Evolutionary conservation across 2,113 vertebrate genomes (phyloP).

Genomic region (Sebastes fasciatus): DNA sequence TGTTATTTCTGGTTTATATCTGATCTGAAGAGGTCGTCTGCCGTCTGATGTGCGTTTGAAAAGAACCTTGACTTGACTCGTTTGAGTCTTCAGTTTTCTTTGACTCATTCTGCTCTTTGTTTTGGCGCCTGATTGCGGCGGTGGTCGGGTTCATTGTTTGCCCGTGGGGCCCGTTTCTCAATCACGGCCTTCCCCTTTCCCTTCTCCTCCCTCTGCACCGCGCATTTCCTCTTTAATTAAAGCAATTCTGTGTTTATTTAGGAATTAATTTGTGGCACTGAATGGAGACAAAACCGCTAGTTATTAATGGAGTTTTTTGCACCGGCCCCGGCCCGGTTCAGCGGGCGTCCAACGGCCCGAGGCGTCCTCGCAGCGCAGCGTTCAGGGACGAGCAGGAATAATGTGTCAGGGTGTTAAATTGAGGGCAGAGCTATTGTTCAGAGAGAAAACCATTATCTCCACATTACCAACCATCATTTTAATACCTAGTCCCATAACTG

Average conservation of each 20-base stretch:
- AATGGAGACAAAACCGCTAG: conserved; percentile 21
- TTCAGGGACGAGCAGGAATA: conserved; percentile 42
- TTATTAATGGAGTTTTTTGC: conserved; percentile 24
- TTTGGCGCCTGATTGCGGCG: neutral
- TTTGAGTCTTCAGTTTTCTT: too few relatives aligned
- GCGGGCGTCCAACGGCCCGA: conserved; percentile 8
- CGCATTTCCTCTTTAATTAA: conserved; percentile 39
- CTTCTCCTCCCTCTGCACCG: conserved; percentile 17
- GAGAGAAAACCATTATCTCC: conserved; percentile 55
- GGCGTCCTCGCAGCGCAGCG: neutral
- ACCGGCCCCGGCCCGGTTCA: neutral
- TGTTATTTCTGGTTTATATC: too few relatives aligned
- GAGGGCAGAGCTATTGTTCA: conserved; percentile 66
- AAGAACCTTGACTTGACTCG: too few relatives aligned
- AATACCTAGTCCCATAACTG: conserved; percentile 50
- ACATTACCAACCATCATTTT: conserved; percentile 36
- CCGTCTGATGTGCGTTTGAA: too few relatives aligned
- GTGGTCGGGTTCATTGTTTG: neutral
- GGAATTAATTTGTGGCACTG: conserved; percentile 37
- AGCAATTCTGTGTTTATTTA: conserved; percentile 44
- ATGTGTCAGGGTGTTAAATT: conserved; percentile 46
- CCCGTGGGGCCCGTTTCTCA: neutral
- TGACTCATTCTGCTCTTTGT: too few relatives aligned
- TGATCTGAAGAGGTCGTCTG: too few relatives aligned
- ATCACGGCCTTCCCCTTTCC: neutral